Evolutionary conservation across 2,797 vertebrate species (phyloP).

Genomic region (Hephaestus fuliginosus): DNA sequence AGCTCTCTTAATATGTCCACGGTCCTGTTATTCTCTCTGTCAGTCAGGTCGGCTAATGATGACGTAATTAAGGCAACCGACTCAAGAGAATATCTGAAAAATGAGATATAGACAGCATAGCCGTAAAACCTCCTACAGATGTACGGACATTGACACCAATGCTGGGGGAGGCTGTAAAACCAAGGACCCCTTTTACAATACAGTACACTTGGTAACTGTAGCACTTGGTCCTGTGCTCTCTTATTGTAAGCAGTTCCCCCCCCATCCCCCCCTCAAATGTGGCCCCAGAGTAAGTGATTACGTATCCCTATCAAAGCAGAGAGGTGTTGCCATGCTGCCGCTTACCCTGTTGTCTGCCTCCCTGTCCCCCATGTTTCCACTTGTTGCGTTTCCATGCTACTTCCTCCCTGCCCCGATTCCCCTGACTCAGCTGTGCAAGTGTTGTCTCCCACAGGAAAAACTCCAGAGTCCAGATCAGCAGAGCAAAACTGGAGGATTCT

Average conservation of each 20-base stretch:
- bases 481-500: constrained; percentile 93
- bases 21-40: not conserved
- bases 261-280: not conserved
- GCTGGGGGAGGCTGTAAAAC: constrained; percentile 21
- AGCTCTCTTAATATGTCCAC: constrained; percentile 17
- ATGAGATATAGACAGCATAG: not conserved
- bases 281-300: constrained; percentile 14
- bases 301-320: constrained; percentile 31
- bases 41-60: constrained; percentile 1
- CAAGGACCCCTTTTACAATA: constrained; percentile 18
- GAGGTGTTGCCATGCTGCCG: constrained; percentile 54
- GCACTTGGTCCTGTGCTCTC: not conserved
- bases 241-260: constrained; percentile 14
- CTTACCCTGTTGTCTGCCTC: constrained; percentile 58
- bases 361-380: constrained; percentile 71
- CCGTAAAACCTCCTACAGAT: constrained; percentile 9
- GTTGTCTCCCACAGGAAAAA: constrained; percentile 90
- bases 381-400: constrained; percentile 72
- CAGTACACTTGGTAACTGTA: constrained; percentile 8
- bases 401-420: constrained; percentile 77
- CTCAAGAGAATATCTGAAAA: constrained; percentile 18
- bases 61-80: constrained; percentile 19
- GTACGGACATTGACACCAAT: constrained; percentile 2
- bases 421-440: constrained; percentile 81
- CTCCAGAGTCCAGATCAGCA: constrained; percentile 96